phyloP scores from a whole-genome alignment of 2,113 vertebrate species.

The Alligator mississippiensis region DNA sequence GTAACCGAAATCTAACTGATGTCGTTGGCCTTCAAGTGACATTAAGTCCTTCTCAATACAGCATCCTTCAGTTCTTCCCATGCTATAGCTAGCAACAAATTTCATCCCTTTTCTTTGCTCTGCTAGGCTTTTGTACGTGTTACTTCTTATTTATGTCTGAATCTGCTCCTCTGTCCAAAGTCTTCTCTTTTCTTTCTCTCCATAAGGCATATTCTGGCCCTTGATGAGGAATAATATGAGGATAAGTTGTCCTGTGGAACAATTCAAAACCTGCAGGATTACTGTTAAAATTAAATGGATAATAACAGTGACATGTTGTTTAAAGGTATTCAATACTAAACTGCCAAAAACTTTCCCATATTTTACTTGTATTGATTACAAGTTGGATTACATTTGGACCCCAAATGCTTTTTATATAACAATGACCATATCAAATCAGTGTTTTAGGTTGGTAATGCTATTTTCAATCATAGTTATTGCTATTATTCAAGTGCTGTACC shows the following conservation, averaged over 20 bases:
- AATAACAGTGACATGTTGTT: not conserved
- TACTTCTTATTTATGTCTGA: not conserved
- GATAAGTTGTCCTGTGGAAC: not conserved
- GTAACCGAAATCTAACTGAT: not conserved
- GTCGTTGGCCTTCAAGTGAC: not conserved
- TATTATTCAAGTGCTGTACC: not conserved
- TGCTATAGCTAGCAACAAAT: not conserved
- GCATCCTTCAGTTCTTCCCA: not conserved
- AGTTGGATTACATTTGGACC: not conserved
- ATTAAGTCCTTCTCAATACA: not conserved
- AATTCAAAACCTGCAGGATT: not conserved
- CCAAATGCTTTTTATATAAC: accelerated
- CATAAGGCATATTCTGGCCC: not conserved
- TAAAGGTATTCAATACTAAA: not conserved
- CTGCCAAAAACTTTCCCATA: not conserved
- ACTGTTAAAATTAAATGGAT: not conserved
- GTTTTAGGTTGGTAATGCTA: not conserved
- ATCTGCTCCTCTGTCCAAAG: not conserved
- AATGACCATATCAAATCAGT: not conserved
- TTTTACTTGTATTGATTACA: not conserved
- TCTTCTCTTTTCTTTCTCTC: not conserved
- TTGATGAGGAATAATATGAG: not conserved
- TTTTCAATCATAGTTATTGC: not conserved
- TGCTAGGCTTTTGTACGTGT: not conserved
- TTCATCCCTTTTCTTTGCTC: not conserved